Evolutionary conservation across 2,113 vertebrate genomes (phyloP), one percentile per base, ranked within the genome.

Genomic region (Hemibagrus wyckioides): DNA sequence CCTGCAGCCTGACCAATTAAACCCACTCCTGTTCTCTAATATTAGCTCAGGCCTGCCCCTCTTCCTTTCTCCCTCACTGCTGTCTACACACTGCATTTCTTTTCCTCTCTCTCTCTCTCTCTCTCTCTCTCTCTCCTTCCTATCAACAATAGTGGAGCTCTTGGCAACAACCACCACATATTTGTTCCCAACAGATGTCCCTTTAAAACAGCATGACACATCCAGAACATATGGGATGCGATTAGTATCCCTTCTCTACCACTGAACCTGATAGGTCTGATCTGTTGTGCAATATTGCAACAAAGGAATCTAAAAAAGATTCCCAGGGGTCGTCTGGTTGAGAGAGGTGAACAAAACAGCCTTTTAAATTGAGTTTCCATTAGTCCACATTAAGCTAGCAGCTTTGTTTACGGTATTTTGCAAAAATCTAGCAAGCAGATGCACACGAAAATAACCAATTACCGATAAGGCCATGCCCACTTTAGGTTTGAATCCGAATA

Each of bases 111-210:
- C 56, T 87, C 84, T 83, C 39, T 84, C 80, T 54, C n/a, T 83
- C 36, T 50, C 76, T 83, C 79, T 85, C 54, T n/a, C 33, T 50
- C 41, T 83, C 25, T 67, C 41, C 67, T 88, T 25, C 54, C 33
- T 71, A 39, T 44, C 39, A 54, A 86, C 86, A 88, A 84, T 81
- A 75, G 75, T 67, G 79, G 33, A 81, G 86, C 83, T 41, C 57
- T 89, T 85, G 81, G 86, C 23, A 36, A 56, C 56, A 54, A 54
- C 73, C 41, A 25, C 65, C 48, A 57, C 25, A 36, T 82, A 63
- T 86, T 80, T 67, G 56, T 84, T 88, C 52, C 30, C 39, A 84
- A 63, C 89, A 90, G 85, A 90, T 84, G 89, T 90, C 83, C 88
- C 63, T 71, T 63, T 39, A 84, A 85, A 61, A 67, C 56, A 39